A percentile compares a stretch with the other conserved stretches of the same genome.
phyloP scores from a whole-genome alignment of 30 jellyfish, hydroid and myxozoan genomes.

The Turritopsis dohrnii region DNA sequence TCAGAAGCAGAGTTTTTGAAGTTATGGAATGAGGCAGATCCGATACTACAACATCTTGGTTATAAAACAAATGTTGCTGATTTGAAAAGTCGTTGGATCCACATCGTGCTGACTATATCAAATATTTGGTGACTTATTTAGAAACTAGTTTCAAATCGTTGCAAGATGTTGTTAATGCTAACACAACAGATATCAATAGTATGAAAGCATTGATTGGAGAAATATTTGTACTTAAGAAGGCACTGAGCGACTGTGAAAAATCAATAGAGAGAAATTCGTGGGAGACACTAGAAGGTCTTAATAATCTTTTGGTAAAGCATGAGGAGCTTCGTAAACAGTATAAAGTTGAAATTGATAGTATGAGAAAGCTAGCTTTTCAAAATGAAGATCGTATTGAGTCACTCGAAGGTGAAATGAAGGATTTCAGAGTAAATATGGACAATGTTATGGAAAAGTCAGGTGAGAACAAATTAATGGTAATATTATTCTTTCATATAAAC shows the following conservation, averaged over 20 bases:
- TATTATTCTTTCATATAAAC: too few species aligned
- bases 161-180: background rate
- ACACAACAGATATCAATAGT: background rate
- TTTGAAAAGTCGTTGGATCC: background rate
- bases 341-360: background rate
- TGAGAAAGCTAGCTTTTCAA: background rate
- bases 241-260: background rate
- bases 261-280: background rate
- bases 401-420: background rate
- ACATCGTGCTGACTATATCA: background rate
- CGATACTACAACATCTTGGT: slow-evolving; percentile 7
- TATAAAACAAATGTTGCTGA: background rate
- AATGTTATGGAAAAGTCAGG: background rate
- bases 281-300: background rate
- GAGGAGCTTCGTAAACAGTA: background rate
- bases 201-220: background rate
- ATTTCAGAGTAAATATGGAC: background rate
- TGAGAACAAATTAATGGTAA: too few species aligned
- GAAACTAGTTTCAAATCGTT: background rate
- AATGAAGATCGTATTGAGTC: background rate
- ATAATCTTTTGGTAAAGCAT: background rate
- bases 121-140: background rate
- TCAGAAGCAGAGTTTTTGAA: background rate
- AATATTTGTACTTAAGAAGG: background rate
- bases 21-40: slow-evolving; percentile 4